Evolutionary conservation across 2,797 vertebrate genomes (phyloP), one percentile per base, ranked within the genome.

Genomic region (Acropternis orthonyx): DNA sequence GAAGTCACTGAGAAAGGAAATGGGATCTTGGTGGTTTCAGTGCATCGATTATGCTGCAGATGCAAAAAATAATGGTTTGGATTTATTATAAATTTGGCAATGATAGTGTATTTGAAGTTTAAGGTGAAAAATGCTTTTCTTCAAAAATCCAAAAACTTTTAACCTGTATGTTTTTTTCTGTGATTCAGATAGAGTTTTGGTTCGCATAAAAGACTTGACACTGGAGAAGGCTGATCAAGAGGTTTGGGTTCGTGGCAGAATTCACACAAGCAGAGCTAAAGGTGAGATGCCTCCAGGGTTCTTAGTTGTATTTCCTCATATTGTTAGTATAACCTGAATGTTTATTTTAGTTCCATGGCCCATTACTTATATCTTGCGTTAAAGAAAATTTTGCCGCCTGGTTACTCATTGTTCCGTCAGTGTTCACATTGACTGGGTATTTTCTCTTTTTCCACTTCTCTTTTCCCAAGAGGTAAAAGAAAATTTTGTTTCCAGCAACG

Each of bases 261-360:
- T 99, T 98, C 99, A 99, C 97, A 99, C 99, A 96, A 99, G 99
- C 98, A 98, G 99, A 98, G 99, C 99, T 93, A 99, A 99, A 99
- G 99, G 99, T 99, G 98, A 99, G 97, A 78, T 66, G 39, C n/a
- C 27, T 72, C 11, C 69, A 68, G 39, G 15, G 22, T 37, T 93
- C 87, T 76, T 39, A 5, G 39, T 71, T 95, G 58, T 41, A 41
- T 75, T 54, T 89, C 32, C 4, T 89, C 46, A 3, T 68, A 36
- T 78, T 62, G 18, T 43, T 93, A 28, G 11, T 52, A 32, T 58
- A 56, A 54, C 16, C 12, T 49, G 6, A 71, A 62, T 71, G 12
- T 71, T 79, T 69, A 34, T 62, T 82, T 88, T 89, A 37, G 5
- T 39, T 76, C 85, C 17, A 4, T 74, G 34, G 56, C 22, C 32